phyloP scores from a whole-genome alignment of 2,113 vertebrate species.

The Sterna hirundo region DNA sequence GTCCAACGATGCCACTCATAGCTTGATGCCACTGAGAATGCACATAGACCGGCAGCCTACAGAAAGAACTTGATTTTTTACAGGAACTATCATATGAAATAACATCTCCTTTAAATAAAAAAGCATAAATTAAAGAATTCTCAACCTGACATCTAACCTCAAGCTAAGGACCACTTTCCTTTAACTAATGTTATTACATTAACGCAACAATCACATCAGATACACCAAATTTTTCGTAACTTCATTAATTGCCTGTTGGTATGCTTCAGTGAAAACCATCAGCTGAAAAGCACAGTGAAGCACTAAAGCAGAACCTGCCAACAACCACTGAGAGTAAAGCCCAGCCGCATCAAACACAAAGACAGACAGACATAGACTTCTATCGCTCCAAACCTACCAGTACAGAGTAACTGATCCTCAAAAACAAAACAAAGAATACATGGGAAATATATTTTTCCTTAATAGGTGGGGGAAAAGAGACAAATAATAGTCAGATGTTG shows the following conservation, averaged over 20 bases:
- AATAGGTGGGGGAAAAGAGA: not conserved
- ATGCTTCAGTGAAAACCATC: not conserved
- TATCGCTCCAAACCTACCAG: not conserved
- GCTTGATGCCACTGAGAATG: not conserved
- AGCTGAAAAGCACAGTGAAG: not conserved
- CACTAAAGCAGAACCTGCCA: not conserved
- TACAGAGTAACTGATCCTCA: not conserved
- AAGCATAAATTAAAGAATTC: not conserved
- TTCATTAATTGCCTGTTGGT: not conserved
- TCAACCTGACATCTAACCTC: not conserved
- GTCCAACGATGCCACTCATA: not conserved
- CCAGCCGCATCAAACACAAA: not conserved
- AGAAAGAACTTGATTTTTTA: not conserved
- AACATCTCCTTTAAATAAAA: not conserved
- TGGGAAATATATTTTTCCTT: not conserved
- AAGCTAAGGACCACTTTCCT: not conserved
- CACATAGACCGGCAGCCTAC: rapidly evolving
- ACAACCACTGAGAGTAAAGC: not conserved
- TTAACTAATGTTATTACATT: not conserved
- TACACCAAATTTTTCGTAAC: not conserved
- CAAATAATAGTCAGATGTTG: not conserved
- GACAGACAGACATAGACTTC: not conserved
- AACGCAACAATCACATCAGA: not conserved
- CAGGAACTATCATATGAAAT: not conserved
- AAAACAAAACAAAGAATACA: not conserved